Evolutionary conservation across 1,140 invertebrate species (phyloP), one percentile per base, ranked within the genome.

Genomic region (Lepidurus arcticus): DNA sequence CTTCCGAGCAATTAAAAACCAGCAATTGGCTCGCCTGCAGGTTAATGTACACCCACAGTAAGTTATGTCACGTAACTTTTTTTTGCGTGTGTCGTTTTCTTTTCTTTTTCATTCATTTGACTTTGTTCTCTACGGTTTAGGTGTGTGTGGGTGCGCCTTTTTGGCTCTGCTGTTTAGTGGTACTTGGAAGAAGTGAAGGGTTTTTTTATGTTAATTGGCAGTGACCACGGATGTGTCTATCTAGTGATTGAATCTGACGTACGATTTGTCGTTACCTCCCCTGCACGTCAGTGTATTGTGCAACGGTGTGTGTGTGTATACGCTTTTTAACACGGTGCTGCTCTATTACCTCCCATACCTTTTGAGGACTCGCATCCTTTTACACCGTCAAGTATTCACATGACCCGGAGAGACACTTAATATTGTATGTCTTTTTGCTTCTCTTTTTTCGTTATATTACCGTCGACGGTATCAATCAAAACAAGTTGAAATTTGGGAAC

Each of bases 211-310:
- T 7, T 65, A 65, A 65, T 65, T 65, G 53, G 16, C 53, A 65
- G 53, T 65, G 53, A 65, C 53, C 53, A 65, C 16, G 53, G 53
- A 65, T 65, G 53, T 65, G 53, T 65, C 53, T 65, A 65, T 65
- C 53, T 65, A 65, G 53, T 65, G 53, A 65, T 65, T 65, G 53
- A 8, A 65, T 65, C 53, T 65, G 53, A 65, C 53, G 53, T 65
- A 65, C 53, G 53, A 65, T 65, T 65, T 65, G 53, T 65, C 53
- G 53, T 65, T 65, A 65, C 53, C 53, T 65, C 53, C 13, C 53
- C 53, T n/a, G 16, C 53, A 65, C 53, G 53, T 13, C 53, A n/a
- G 13, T 65, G 53, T 65, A 65, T 65, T 65, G 53, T 65, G 53
- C 53, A 65, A 65, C 53, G 21, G 53, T 65, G 53, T 65, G 53